Evolutionary conservation across 2,888 invertebrate species (phyloP).

Genomic region (Caprella mutica): DNA sequence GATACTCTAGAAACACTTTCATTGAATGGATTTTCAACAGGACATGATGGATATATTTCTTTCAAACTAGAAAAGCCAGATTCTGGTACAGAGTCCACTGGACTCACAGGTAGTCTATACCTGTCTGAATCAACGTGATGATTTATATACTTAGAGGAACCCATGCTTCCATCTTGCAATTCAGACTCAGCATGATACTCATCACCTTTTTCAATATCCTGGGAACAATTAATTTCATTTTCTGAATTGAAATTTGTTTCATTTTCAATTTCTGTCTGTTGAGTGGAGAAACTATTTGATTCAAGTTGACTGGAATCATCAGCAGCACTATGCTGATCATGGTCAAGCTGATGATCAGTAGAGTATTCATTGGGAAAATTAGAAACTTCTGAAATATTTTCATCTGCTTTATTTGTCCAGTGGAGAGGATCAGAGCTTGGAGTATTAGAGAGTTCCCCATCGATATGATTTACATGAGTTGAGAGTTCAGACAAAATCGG

Average conservation of each 20-base stretch:
- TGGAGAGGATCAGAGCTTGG: background rate
- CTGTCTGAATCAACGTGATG: too few relatives aligned
- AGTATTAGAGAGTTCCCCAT: too few relatives aligned
- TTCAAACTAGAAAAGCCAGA: conserved; percentile 31
- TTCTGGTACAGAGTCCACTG: conserved; percentile 30
- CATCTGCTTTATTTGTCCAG: background rate
- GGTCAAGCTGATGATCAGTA: background rate
- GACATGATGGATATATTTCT: conserved; percentile 17
- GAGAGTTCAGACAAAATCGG: too few relatives aligned
- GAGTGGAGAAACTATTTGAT: background rate
- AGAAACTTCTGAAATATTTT: background rate
- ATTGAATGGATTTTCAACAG: background rate
- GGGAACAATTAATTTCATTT: background rate
- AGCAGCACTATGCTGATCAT: background rate
- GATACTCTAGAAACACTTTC: conserved; percentile 16
- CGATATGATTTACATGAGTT: too few relatives aligned
- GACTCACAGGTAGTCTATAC: conserved; percentile 25
- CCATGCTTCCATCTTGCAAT: background rate
- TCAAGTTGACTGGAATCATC: background rate
- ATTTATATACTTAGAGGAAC: too few relatives aligned
- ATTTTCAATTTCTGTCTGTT: background rate
- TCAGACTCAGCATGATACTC: background rate
- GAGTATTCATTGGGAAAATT: background rate
- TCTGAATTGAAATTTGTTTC: background rate
- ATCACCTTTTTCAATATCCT: background rate